Percentiles rank a stretch among this genome's conserved stretches.
Evolutionary conservation across 1,140 invertebrate genomes (phyloP).

Genomic region (Zaprionus ornatus): DNA sequence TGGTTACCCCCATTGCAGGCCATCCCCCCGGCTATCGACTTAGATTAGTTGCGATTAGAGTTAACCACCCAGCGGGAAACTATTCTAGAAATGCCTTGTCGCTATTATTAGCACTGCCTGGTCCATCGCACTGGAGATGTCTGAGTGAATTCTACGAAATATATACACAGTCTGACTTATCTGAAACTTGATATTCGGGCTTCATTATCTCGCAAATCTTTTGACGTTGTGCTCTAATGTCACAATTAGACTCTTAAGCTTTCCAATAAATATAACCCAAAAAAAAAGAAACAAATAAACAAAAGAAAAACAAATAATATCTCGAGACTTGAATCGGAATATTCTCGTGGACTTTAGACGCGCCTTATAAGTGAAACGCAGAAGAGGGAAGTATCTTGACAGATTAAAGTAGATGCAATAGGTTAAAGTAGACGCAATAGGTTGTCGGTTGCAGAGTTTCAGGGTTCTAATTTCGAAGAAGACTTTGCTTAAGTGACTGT

Average conservation of each 20-base stretch:
- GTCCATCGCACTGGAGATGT: not conserved
- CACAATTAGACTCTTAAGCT: not conserved
- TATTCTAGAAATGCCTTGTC: no score
- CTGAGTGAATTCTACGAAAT: not conserved
- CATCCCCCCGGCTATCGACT: not conserved
- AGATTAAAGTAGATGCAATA: not conserved
- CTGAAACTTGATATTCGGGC: not conserved
- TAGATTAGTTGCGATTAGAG: not conserved
- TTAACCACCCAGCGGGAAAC: not conserved
- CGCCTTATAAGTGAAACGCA: not conserved
- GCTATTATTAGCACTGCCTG: not conserved
- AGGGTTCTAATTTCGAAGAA: no score
- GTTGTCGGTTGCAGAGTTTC: no score
- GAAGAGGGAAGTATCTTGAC: not conserved
- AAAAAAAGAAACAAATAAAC: not conserved
- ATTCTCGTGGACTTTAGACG: not conserved
- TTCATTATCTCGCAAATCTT: not conserved
- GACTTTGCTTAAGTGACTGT: no score
- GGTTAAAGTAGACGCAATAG: no score
- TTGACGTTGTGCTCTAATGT: not conserved
- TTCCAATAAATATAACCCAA: conserved; percentile 1
- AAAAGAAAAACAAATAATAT: conserved; percentile 1
- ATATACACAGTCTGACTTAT: not conserved
- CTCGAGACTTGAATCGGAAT: not conserved
- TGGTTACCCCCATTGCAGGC: not conserved